Evolutionary conservation across 1,140 invertebrate genomes (phyloP).

Genomic region (Dreissena polymorpha): DNA sequence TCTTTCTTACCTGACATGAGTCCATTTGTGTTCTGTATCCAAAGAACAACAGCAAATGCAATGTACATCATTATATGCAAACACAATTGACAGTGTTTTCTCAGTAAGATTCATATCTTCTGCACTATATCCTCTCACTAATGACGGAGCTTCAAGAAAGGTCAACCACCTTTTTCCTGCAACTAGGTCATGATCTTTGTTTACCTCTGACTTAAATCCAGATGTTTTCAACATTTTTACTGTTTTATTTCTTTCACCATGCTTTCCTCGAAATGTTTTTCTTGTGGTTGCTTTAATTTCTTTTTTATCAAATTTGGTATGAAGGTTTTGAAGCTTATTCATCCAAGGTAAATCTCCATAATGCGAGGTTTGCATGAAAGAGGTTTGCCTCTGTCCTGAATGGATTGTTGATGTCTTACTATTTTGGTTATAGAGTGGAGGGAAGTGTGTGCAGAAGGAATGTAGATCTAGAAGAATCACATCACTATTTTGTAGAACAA

Average conservation of each 20-base stretch:
- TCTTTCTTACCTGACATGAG: constrained; percentile 8
- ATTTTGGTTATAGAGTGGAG: constrained; percentile 21
- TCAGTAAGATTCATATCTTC: constrained; percentile 31
- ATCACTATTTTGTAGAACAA: constrained; percentile 56
- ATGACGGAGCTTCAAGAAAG: constrained; percentile 2
- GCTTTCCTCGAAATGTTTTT: not conserved
- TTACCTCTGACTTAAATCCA: not conserved
- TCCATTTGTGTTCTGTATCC: not conserved
- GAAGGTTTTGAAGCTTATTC: constrained; percentile 56
- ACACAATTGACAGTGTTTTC: constrained; percentile 27
- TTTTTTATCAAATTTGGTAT: constrained; percentile 31
- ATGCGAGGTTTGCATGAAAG: constrained; percentile 49
- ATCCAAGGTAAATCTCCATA: constrained; percentile 65
- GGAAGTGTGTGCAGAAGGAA: constrained; percentile 41
- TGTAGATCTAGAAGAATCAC: constrained; percentile 45
- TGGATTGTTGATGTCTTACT: not conserved
- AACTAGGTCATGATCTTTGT: too few relatives aligned
- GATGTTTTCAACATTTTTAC: not conserved
- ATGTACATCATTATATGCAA: constrained; percentile 14
- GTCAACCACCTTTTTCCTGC: too few relatives aligned
- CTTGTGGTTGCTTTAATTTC: not conserved
- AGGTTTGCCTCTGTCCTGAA: constrained; percentile 8
- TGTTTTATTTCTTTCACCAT: not conserved
- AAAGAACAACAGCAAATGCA: constrained; percentile 2
- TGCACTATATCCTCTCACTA: constrained; percentile 41